Evolutionary conservation across 2,797 vertebrate genomes (phyloP), one percentile per base, ranked within the genome.

Genomic region (Paratrypauchen microcephalus): DNA sequence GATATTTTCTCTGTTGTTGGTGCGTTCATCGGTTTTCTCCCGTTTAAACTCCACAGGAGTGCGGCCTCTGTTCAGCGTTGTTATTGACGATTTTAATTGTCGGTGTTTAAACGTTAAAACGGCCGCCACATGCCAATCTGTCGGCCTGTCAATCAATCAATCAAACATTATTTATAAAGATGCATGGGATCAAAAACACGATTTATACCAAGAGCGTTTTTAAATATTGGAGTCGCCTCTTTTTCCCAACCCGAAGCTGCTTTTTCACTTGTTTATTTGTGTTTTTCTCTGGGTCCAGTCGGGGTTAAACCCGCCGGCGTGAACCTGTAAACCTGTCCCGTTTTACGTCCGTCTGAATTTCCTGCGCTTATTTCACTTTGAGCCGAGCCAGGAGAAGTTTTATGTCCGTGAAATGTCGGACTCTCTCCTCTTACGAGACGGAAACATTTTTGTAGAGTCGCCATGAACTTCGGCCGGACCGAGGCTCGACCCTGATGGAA

Each of bases 401-500:
- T 56, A 73, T 16, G 36, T 65, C 28, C 63, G 16, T 74, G 39
- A 76, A 76, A 72, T 26, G 6, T 63, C 32, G 3, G 0, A 0
- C 4, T 71, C 69, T 12, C 12, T 69, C 57, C 9, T 28, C 55
- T 65, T 68, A 74, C 66, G 73, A 71, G 66, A 59, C 54, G 67
- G 79, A 81, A 76, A 45, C 64, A n/a, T 71, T 67, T 81, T 66
- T 74, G 69, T 66, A 11, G 57, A 3, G 7, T 60, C 58, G 5
- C 28, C 45, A 66, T 65, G 18, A 68, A 70, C 72, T 3, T 21
- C 69, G 62, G 63, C 15, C 9, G 32, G 57, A 30, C 23, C 1
- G 2, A 18, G 21, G 24, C 56, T 7, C 56, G 8, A 18, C 5
- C 16, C 28, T 2, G 15, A 30, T 3, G 16, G 5, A 18, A 19